Evolutionary conservation across 1,140 invertebrate species (phyloP).

Genomic region (Zaprionus camerounensis): DNA sequence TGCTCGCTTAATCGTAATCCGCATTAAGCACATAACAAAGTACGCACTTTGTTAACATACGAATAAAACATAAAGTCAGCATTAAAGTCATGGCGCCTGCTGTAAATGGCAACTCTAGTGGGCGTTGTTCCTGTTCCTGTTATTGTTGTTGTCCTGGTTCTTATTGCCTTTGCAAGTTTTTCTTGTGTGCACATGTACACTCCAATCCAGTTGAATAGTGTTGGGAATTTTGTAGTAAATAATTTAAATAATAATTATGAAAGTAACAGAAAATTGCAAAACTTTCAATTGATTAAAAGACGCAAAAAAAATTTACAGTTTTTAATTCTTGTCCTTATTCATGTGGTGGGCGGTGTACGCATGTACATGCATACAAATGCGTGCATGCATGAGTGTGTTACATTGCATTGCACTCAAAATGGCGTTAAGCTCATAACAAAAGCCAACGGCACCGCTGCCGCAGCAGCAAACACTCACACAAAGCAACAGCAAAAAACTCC

Average conservation of each 20-base stretch:
- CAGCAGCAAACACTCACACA: constrained; percentile 22
- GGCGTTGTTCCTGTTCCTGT: constrained; percentile 14
- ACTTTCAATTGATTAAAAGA: neutral
- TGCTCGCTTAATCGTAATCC: constrained; percentile 49
- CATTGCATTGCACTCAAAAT: constrained; percentile 53
- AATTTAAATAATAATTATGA: neutral
- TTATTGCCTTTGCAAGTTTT: constrained; percentile 25
- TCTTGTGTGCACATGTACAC: constrained; percentile 13
- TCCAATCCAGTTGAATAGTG: neutral
- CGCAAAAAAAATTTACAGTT: neutral
- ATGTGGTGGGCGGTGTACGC: neutral
- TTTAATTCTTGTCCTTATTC: neutral
- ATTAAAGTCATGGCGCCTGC: constrained; percentile 56
- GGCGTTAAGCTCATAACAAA: constrained; percentile 47
- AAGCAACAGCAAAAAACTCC: constrained; percentile 23
- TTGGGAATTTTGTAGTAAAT: neutral
- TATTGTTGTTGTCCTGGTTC: constrained; percentile 11
- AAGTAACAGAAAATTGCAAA: neutral
- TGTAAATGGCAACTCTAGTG: constrained; percentile 41
- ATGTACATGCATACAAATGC: constrained; percentile 15
- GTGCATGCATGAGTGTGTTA: constrained; percentile 25
- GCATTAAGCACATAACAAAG: constrained; percentile 71
- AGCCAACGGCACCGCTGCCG: constrained; percentile 23
- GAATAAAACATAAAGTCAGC: constrained; percentile 56
- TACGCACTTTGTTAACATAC: constrained; percentile 74